These are phyloP conservation scores for Scaptomyza hsui DNA, from an alignment of 1,140 invertebrate genomes.

Conservation along the genomic window DNA sequence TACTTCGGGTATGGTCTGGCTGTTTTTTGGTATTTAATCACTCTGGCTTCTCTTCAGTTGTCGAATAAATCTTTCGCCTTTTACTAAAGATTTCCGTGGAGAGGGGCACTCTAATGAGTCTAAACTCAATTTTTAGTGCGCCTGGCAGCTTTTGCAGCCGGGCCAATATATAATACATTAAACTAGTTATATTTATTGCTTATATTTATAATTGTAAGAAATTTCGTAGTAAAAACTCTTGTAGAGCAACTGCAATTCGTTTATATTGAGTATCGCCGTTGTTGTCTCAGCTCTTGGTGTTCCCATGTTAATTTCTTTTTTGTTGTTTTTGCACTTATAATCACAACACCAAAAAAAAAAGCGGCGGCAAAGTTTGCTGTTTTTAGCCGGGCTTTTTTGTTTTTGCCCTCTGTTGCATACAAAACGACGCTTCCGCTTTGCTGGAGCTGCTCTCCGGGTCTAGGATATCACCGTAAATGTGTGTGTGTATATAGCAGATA, in stretches of 20 bases:
- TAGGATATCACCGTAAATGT: not conserved
- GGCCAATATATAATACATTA: slow-evolving; percentile 31
- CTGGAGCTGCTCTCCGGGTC: slow-evolving; percentile 1
- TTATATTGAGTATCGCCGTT: slow-evolving; percentile 15
- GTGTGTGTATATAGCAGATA: slow-evolving; percentile 6
- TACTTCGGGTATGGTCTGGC: not conserved
- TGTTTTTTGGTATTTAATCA: not conserved
- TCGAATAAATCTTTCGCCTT: slow-evolving; percentile 55
- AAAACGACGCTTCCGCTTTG: slow-evolving; percentile 55
- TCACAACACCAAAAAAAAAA: slow-evolving; percentile 35
- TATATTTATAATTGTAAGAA: too few species aligned
- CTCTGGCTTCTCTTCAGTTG: slow-evolving; percentile 47
- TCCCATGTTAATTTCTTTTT: slow-evolving; percentile 43
- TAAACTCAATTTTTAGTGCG: slow-evolving; percentile 37
- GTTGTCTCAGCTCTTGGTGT: slow-evolving; percentile 66
- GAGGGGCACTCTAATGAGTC: slow-evolving; percentile 59
- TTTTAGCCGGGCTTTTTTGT: slow-evolving; percentile 26
- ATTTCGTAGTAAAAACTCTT: too few species aligned
- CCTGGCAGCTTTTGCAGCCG: slow-evolving; percentile 26
- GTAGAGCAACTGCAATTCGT: slow-evolving; percentile 18
- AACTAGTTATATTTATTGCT: too few species aligned
- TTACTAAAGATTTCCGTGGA: slow-evolving; percentile 57
- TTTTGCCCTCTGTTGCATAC: slow-evolving; percentile 55
- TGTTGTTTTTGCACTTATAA: slow-evolving; percentile 38
- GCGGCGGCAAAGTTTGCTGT: slow-evolving; percentile 57